Conservation (phyloP, 2,888 invertebrate genomes). For the Rhogogaster chlorosoma region DNA sequence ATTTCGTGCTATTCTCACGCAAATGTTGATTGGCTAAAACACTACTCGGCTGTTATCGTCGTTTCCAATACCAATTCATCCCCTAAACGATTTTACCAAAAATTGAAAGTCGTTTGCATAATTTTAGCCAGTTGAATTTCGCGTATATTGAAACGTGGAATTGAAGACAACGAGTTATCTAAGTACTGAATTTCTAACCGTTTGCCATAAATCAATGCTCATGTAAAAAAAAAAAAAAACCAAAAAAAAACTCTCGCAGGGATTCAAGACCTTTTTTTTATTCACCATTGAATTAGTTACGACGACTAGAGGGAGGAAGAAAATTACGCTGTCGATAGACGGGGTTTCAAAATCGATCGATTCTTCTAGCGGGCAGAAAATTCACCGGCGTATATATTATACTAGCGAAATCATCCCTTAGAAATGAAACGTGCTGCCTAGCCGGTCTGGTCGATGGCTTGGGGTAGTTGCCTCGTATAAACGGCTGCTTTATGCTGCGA, state of each 20-base stretch:
- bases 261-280: constrained; percentile 10
- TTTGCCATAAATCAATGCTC: neutral
- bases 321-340: neutral
- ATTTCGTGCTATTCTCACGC: neutral
- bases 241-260: neutral
- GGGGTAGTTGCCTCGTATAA: constrained; percentile 15
- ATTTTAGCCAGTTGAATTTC: constrained; percentile 5
- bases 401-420: constrained; percentile 15
- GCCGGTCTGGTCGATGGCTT: neutral
- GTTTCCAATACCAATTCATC: constrained; percentile 3
- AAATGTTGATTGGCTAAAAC: constrained; percentile 3
- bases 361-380: neutral
- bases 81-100: neutral
- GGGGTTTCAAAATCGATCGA: neutral
- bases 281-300: constrained; percentile 16
- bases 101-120: constrained; percentile 27
- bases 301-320: neutral
- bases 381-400: neutral
- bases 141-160: neutral
- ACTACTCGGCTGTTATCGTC: neutral
- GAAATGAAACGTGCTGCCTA: constrained; percentile 26
- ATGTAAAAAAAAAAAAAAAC: too few species aligned
- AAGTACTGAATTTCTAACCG: neutral
- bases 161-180: neutral
- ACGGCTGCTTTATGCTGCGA: constrained; percentile 57